Evolutionary conservation across 1,140 invertebrate species (phyloP).

Genomic region (Trachymyrmex septentrionalis): DNA sequence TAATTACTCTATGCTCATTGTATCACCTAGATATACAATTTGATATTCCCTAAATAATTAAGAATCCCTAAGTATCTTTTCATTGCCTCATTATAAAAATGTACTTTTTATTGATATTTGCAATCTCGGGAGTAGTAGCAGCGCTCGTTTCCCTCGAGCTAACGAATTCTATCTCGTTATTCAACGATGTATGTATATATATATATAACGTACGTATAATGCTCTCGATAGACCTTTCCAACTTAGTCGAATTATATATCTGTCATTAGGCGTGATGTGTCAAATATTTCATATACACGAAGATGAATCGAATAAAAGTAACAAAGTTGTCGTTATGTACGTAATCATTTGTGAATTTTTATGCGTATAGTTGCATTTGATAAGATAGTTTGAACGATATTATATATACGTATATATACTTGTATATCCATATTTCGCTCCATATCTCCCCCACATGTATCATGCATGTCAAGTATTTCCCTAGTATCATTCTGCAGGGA

Average conservation of each 20-base stretch:
- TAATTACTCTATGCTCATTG: conserved; percentile 73
- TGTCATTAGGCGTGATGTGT: conserved; percentile 21
- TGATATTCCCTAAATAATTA: conserved; percentile 67
- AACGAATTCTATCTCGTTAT: conserved; percentile 64
- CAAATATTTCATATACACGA: conserved; percentile 51
- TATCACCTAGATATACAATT: conserved; percentile 73
- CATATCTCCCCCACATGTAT: conserved; percentile 52
- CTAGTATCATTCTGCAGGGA: conserved; percentile 42
- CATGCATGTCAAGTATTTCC: conserved; percentile 60
- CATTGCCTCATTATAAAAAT: conserved; percentile 47
- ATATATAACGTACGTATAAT: conserved; percentile 1
- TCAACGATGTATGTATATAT: conserved; percentile 16
- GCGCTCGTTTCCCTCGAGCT: conserved; percentile 62
- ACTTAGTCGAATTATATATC: conserved; percentile 58
- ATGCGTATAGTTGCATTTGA: conserved; percentile 29
- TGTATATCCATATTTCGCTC: conserved; percentile 51
- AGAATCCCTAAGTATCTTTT: conserved; percentile 66
- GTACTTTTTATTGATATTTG: conserved; percentile 23
- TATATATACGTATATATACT: conserved; percentile 46
- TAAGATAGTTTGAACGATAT: conserved; percentile 22
- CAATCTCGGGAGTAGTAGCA: conserved; percentile 64
- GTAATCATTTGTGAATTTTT: conserved; percentile 52
- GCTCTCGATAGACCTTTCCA: conserved; percentile 76
- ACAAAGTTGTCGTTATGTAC: conserved; percentile 62
- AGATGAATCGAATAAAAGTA: conserved; percentile 68